phyloP scores from a whole-genome alignment of 2,113 vertebrate species.

The Thalassarche chlororhynchos region DNA sequence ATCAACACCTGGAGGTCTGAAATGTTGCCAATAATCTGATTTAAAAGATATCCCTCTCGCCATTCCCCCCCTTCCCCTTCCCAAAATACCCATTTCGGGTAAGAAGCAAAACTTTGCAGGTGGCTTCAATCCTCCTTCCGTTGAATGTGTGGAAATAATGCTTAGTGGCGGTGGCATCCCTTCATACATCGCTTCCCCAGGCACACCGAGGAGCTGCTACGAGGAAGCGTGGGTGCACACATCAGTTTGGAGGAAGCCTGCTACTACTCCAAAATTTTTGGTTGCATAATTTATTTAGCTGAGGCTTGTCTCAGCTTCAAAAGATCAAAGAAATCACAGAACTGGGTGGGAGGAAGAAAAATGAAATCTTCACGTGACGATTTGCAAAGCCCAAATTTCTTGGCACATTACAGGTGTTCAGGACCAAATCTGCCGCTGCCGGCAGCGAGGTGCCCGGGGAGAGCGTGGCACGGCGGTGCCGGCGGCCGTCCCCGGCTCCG shows the following conservation, averaged over 20 bases:
- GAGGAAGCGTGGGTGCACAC: not conserved
- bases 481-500: accelerated
- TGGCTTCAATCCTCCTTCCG: not conserved
- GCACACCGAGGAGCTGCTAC: not conserved
- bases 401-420: accelerated
- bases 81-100: accelerated
- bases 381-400: not conserved
- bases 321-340: not conserved
- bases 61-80: accelerated
- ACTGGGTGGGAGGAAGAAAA: not conserved
- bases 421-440: not conserved
- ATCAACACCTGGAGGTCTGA: not conserved
- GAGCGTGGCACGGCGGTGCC: not conserved
- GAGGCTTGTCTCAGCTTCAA: not conserved
- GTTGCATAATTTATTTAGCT: not conserved
- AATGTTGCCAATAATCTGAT: not conserved
- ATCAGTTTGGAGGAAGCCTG: not conserved
- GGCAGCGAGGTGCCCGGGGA: accelerated
- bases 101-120: not conserved
- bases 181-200: accelerated
- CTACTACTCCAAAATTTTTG: not conserved
- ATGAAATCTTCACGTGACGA: accelerated
- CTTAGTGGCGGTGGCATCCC: not conserved
- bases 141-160: accelerated
- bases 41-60: accelerated